These are phyloP conservation scores for Musca domestica DNA, from an alignment of 1,140 invertebrate species.

Conservation along the genomic window DNA sequence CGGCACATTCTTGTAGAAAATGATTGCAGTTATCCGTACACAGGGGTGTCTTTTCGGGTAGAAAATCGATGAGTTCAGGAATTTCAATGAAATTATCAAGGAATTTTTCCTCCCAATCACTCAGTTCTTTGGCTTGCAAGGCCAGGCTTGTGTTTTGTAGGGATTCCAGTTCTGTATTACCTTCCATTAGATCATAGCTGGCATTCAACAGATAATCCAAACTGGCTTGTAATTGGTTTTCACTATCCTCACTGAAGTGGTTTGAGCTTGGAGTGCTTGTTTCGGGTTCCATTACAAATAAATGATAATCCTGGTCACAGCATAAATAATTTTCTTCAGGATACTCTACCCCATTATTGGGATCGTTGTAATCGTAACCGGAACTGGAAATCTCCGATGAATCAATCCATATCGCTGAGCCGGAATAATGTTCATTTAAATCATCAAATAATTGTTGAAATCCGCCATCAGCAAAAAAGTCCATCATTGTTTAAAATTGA, in stretches of 20 bases:
- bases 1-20: constrained; percentile 52
- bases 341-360: not conserved
- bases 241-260: not conserved
- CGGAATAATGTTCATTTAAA: constrained; percentile 32
- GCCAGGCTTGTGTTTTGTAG: constrained; percentile 1
- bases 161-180: not conserved
- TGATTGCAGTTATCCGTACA: constrained; percentile 54
- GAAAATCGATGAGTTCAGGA: constrained; percentile 46
- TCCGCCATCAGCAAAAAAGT: constrained; percentile 49
- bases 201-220: constrained; percentile 32
- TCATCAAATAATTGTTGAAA: constrained; percentile 50
- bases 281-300: not conserved
- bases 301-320: not conserved
- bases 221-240: constrained; percentile 26
- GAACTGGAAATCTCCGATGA: not conserved
- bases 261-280: not conserved
- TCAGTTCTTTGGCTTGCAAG: constrained; percentile 32
- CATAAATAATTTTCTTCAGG: not conserved
- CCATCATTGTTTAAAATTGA: constrained; percentile 31
- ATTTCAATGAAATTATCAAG: constrained; percentile 48
- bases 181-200: not conserved
- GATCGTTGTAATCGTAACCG: not conserved
- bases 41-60: constrained; percentile 53
- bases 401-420: not conserved
- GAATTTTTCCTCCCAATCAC: constrained; percentile 48